Evolutionary conservation across 2,888 invertebrate species (phyloP).

Genomic region (Agonopterix arenella): DNA sequence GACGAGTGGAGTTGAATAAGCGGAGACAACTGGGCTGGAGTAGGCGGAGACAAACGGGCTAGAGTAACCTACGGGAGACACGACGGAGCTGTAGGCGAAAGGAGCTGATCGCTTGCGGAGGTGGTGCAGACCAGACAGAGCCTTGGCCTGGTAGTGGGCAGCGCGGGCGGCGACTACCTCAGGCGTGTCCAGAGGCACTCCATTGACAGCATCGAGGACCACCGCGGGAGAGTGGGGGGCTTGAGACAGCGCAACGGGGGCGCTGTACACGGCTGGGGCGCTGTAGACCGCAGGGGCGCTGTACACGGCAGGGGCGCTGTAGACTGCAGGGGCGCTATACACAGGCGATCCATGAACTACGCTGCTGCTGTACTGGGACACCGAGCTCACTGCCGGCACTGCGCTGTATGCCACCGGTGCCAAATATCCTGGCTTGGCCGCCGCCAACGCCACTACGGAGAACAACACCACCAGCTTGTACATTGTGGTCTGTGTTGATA

Average conservation of each 20-base stretch:
- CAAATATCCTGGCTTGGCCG: slow-evolving; percentile 63
- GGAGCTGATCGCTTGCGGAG: slow-evolving; percentile 54
- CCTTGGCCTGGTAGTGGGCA: slow-evolving; percentile 65
- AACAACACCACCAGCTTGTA: slow-evolving; percentile 78
- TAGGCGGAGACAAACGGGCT: slow-evolving; percentile 17
- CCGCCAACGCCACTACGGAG: slow-evolving; percentile 76
- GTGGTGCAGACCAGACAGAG: slow-evolving; percentile 53
- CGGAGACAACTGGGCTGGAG: slow-evolving; percentile 21
- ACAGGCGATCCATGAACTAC: slow-evolving; percentile 40
- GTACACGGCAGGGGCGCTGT: slow-evolving; percentile 31
- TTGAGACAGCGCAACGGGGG: slow-evolving; percentile 36
- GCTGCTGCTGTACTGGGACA: slow-evolving; percentile 36
- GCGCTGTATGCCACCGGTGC: slow-evolving; percentile 43
- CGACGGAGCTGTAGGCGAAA: slow-evolving; percentile 47
- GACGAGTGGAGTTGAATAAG: slow-evolving; percentile 18
- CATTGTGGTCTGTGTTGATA: slow-evolving; percentile 70
- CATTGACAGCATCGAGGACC: slow-evolving; percentile 56
- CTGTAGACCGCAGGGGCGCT: slow-evolving; percentile 27
- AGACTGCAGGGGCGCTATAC: slow-evolving; percentile 29
- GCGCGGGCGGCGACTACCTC: slow-evolving; percentile 68
- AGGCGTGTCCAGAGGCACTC: slow-evolving; percentile 68
- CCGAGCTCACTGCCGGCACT: slow-evolving; percentile 31
- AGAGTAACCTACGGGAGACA: slow-evolving; percentile 28
- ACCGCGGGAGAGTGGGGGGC: slow-evolving; percentile 62
- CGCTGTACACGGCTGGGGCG: slow-evolving; percentile 10